Evolutionary conservation across 2,888 invertebrate genomes (phyloP).

Genomic region (Hoplodrina ambigua): DNA sequence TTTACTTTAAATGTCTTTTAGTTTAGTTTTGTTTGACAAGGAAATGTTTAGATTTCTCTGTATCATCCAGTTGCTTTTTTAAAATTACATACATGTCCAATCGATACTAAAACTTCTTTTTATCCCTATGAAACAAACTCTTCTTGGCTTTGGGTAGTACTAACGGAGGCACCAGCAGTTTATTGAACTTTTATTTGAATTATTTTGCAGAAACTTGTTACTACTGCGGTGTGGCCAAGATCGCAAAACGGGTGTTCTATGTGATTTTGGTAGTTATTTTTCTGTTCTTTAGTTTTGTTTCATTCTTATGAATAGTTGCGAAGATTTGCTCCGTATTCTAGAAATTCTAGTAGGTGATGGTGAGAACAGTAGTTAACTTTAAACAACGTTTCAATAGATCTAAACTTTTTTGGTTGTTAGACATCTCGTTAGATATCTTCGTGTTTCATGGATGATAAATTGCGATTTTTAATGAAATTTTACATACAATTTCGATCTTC

Average conservation of each 20-base stretch:
- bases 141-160: neutral
- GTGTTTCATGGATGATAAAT: neutral
- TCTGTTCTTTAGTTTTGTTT: constrained; percentile 19
- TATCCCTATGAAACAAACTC: neutral
- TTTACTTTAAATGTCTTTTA: neutral
- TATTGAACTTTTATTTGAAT: constrained; percentile 32
- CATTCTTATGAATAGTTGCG: neutral
- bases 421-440: neutral
- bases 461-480: no score
- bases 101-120: no score
- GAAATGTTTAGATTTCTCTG: no score
- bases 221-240: constrained; percentile 69
- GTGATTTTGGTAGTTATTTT: constrained; percentile 63
- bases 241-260: constrained; percentile 70
- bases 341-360: neutral
- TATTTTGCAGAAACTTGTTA: constrained; percentile 68
- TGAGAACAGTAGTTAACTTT: neutral
- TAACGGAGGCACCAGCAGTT: neutral
- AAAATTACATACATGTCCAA: no score
- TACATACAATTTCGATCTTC: no score
- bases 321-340: no score
- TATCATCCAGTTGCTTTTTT: no score
- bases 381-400: neutral
- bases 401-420: neutral
- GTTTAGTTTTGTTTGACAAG: no score